Base-by-base conservation (phyloP, 2,113 vertebrate genomes). In the Girardinichthys multiradiatus region DNA sequence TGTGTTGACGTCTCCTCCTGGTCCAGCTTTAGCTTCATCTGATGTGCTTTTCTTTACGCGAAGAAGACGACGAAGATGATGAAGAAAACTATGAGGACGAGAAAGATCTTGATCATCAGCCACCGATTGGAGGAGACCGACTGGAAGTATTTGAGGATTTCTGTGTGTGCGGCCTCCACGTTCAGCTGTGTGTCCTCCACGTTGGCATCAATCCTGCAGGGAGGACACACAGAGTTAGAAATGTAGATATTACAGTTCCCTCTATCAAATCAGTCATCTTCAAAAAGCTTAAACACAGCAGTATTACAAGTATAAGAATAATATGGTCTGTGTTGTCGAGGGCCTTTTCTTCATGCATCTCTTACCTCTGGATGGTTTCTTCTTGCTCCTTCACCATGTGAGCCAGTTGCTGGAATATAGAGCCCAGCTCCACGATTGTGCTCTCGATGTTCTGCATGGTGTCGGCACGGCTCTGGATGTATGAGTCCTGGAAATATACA, bases 41-140 rank as follows among this genome's bases (percentile, higher is more conserved):
- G 7, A 29, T 65, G 63, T 29, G 24, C 68, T 30, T 30, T 60
- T 48, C 61, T 70, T 97, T 92, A 98, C 74, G 97, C 96, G 5
- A 98, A 94, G 91, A 98, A 98, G 84, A 98, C 96, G 28, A 98
- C 96, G 61, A 98, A 98, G 88, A 98, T 91, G 89, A 98, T 95
- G 92, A 98, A 98, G 93, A 98, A 98, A 81, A 98, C 65, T 30
- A 97, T 88, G 64, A 98, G 96, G 88, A 98, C 95, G 28, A 98
- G 95, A 93, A 98, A 98, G 84, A 98, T 97, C 94, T 98, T 98
- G 86, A 98, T 95, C 96, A 98, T 96, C 62, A 98, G 95, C 97
- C 97, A 98, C 80, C 97, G 96, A 81, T 98, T 97, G 88, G 96
- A 97, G 31, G 97, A 96, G 72, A 98, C 96, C 0, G 97, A 97